Evolutionary conservation across 2,797 vertebrate species (phyloP).

Genomic region (Todus mexicanus): DNA sequence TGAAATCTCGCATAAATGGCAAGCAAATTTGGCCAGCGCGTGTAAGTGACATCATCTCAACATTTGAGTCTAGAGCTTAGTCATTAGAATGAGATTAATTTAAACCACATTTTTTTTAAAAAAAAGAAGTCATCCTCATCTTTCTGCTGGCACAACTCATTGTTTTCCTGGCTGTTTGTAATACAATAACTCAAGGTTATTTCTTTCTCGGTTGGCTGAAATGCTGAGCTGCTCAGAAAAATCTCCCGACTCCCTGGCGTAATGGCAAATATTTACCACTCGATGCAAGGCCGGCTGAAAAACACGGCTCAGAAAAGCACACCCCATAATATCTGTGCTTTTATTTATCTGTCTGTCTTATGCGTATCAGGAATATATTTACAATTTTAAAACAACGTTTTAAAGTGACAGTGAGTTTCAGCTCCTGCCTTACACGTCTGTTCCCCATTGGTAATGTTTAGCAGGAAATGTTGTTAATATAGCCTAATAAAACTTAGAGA

Average conservation of each 20-base stretch:
- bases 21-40: not conserved
- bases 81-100: not conserved
- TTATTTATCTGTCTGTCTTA: too few species aligned
- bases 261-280: not conserved
- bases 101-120: not conserved
- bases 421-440: not conserved
- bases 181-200: not conserved
- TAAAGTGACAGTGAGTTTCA: too few species aligned
- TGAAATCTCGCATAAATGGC: not conserved
- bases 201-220: constrained; percentile 15
- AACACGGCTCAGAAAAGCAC: not conserved
- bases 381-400: too few species aligned
- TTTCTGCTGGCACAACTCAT: constrained; percentile 22
- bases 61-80: constrained; percentile 25
- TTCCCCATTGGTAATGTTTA: not conserved
- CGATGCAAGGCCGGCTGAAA: not conserved
- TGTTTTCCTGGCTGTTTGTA: constrained; percentile 9
- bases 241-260: not conserved
- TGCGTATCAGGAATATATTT: too few species aligned
- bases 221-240: constrained; percentile 10
- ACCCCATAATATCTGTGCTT: not conserved
- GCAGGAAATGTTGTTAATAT: not conserved
- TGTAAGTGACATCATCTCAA: constrained; percentile 16
- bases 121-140: constrained; percentile 1
- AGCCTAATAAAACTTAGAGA: not conserved